A percentile compares a stretch with the other conserved stretches of the same genome.
Conservation (phyloP, 1,140 invertebrate species). For the Rhagoletis zephyria region DNA sequence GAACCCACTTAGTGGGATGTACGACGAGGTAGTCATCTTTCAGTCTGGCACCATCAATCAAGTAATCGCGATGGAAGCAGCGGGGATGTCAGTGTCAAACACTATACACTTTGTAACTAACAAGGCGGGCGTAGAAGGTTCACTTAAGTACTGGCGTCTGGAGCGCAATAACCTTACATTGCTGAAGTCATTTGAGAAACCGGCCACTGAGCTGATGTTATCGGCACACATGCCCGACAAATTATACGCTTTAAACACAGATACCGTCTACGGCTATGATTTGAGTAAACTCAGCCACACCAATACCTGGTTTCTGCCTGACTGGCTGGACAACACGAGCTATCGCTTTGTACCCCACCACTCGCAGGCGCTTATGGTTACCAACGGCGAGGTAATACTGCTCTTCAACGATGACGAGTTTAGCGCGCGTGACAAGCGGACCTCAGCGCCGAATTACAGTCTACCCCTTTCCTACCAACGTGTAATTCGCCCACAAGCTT, state of each 20-base stretch:
- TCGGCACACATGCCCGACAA: background rate
- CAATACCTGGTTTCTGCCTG: constrained; percentile 7
- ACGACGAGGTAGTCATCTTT: constrained; percentile 58
- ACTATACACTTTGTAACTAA: background rate
- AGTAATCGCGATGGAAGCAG: background rate
- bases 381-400: constrained; percentile 29
- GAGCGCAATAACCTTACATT: background rate
- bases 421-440: background rate
- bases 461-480: constrained; percentile 9
- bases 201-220: background rate
- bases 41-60: constrained; percentile 64
- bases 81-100: background rate
- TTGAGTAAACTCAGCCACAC: background rate
- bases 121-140: background rate
- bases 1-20: constrained; percentile 21
- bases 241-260: background rate
- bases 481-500: background rate
- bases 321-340: background rate
- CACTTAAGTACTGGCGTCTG: background rate
- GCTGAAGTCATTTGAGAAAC: background rate
- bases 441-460: constrained; percentile 5
- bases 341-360: constrained; percentile 38
- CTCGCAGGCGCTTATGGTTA: background rate
- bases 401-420: background rate
- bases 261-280: background rate